phyloP scores from a whole-genome alignment of 2,888 invertebrate species.

The Scaptomyza reducta region DNA sequence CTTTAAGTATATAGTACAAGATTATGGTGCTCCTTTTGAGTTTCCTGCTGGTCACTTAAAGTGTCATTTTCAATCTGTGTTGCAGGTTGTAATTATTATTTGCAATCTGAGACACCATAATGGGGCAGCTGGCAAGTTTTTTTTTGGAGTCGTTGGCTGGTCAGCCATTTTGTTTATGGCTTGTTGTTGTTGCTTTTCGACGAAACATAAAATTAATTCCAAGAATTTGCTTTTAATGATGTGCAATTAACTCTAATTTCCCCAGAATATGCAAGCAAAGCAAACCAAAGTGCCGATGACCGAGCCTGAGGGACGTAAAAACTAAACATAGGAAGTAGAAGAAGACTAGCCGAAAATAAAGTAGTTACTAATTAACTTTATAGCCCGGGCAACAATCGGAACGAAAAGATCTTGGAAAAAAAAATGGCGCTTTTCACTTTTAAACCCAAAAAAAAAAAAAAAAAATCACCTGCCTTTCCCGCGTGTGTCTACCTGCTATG shows the following conservation, averaged over 20 bases:
- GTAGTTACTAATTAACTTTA: conserved; percentile 72
- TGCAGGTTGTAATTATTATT: conserved; percentile 59
- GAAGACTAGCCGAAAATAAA: conserved; percentile 23
- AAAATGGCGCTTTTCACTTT: conserved; percentile 56
- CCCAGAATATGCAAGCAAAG: conserved; percentile 74
- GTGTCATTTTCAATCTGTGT: conserved; percentile 16
- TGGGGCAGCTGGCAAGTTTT: conserved; percentile 42
- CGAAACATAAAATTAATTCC: conserved; percentile 69
- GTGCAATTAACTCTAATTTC: conserved; percentile 76
- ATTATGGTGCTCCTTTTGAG: not conserved
- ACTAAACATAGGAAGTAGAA: conserved; percentile 4
- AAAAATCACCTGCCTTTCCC: conserved; percentile 4
- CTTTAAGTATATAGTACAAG: not conserved
- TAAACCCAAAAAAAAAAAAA: not conserved
- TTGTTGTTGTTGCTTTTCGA: conserved; percentile 44
- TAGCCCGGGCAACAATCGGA: conserved; percentile 50
- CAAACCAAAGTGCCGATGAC: conserved; percentile 54
- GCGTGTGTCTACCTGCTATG: conserved; percentile 21
- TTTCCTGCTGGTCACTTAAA: conserved; percentile 3
- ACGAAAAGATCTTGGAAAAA: conserved; percentile 56
- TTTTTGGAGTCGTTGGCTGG: conserved; percentile 32
- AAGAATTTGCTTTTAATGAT: conserved; percentile 73
- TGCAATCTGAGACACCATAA: conserved; percentile 63
- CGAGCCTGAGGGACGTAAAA: conserved; percentile 15
- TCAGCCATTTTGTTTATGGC: conserved; percentile 71